Base-by-base conservation (phyloP, 2,113 vertebrate genomes). In the Neodon shergylaensis region DNA sequence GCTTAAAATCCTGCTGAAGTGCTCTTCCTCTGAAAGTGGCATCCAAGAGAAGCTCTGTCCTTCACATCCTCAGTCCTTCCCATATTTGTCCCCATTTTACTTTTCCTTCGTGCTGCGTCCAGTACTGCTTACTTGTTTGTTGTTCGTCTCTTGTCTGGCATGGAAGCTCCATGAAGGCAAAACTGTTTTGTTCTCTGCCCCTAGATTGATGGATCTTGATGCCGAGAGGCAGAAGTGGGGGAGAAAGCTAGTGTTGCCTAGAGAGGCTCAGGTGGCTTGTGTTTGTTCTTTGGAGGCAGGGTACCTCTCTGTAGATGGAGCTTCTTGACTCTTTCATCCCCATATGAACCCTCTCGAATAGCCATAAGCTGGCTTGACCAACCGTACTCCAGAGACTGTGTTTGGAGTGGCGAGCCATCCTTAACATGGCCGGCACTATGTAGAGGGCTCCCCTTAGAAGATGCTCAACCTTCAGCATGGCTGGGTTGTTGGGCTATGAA, bases 231-330 rank as follows among this genome's bases (percentile, higher is more conserved):
- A 36, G 83, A 86, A 65, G 26, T 7, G 3, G 17, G n/a, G 61
- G 73, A 54, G 44, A n/a, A 5, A 52, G 58, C 47, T 11, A 0
- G 17, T 22, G 66, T 8, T 0, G 0, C 9, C 3, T 9, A 85
- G 36, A 68, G 89, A 49, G 44, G 54, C 91, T 74, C 44, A 14
- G 22, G 7, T 16, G 17, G 8, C 3, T 36, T 88, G 26, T 49
- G 74, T 42, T 36, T 26, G 33, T 82, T 54, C 4, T 63, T 52
- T 2, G 6, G 17, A 5, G 68, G 16, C 0, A 10, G 73, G 58
- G 70, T 58, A 24, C 5, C 7, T 68, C 26, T 54, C 33, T 91
- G 36, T 58, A 42, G 17, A 28, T 16, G 21, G 36, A 24, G 47
- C 10, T 33, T 44, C 1, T 21, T 79, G 93, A 19, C 28, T 66